Evolutionary conservation across 2,888 invertebrate genomes (phyloP), one percentile per base, ranked within the genome.

Genomic region (Rotaria socialis): DNA sequence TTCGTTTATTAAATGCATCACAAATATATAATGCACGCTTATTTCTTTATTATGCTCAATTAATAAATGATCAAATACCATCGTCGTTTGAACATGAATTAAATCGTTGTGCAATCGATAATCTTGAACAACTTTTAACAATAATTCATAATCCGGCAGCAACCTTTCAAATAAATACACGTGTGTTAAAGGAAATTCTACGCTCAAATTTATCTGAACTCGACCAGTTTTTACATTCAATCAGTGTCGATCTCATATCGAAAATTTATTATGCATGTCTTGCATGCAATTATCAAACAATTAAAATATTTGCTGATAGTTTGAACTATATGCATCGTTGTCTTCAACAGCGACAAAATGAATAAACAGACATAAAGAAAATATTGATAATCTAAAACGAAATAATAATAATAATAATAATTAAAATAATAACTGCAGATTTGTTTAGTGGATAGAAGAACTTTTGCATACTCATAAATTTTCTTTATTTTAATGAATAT

Each of bases 1-100:
- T 80, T 43, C 47, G 47, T 80, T 47, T 80, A n/a, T 47, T 80
- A 47, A 1, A 43, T n/a, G 19, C 43, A 47, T 47, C 80, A 47
- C 41, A 80, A 7, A 80, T 80, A 47, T n/a, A 47, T 80, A 80
- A 80, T n/a, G 5, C 47, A n/a, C 43, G 80, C 24, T 47, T 80
- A 80, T 80, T 80, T 47, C 47, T 80, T 80, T 80, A 80, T 80
- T 80, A 80, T 80, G 80, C 80, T 3, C 47, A 80, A 80, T 47
- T 80, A 47, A 47, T n/a, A 24, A 80, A 80, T 80, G 80, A 80
- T 47, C 7, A 80, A 47, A 47, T 80, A 19, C 80, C 80, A n/a
- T 24, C 80, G 47, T 43, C 80, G 47, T 80, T 80, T n/a, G 80
- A 80, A 80, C 14, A 80, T 80, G 47, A 80, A 80, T 80, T 80